These are phyloP conservation scores for Butorides virescens DNA, from an alignment of 2,113 vertebrate genomes.

Conservation along the genomic window DNA sequence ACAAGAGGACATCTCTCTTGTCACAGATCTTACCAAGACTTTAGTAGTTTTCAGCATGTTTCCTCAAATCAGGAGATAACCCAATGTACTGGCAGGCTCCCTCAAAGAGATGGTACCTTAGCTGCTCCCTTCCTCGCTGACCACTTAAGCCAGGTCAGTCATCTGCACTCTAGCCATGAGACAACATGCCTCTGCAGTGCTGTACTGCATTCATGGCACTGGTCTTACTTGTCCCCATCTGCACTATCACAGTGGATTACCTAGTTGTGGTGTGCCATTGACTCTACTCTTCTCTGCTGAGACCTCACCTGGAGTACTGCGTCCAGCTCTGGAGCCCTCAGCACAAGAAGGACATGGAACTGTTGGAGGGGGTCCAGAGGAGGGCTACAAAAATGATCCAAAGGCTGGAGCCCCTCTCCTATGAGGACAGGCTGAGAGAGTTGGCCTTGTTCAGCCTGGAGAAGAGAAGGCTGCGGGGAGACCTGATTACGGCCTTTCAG, in stretches of 20 bases:
- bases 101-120: neutral
- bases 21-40: neutral
- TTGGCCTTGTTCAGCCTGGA: too few relatives aligned
- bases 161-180: neutral
- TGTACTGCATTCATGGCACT: neutral
- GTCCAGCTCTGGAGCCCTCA: too few relatives aligned
- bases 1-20: neutral
- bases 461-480: too few relatives aligned
- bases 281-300: too few relatives aligned
- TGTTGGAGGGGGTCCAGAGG: too few relatives aligned
- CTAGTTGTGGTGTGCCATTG: neutral
- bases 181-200: neutral
- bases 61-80: neutral
- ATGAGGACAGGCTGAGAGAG: too few relatives aligned
- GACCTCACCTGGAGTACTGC: too few relatives aligned
- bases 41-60: neutral
- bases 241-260: neutral
- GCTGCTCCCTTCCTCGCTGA: accelerated
- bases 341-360: too few relatives aligned
- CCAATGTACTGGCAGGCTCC: neutral
- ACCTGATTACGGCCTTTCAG: too few relatives aligned
- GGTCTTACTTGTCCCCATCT: neutral
- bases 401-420: too few relatives aligned
- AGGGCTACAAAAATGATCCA: too few relatives aligned
- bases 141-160: neutral